Conservation (phyloP, 1,140 invertebrate genomes). For the Heliconius nattereri region DNA sequence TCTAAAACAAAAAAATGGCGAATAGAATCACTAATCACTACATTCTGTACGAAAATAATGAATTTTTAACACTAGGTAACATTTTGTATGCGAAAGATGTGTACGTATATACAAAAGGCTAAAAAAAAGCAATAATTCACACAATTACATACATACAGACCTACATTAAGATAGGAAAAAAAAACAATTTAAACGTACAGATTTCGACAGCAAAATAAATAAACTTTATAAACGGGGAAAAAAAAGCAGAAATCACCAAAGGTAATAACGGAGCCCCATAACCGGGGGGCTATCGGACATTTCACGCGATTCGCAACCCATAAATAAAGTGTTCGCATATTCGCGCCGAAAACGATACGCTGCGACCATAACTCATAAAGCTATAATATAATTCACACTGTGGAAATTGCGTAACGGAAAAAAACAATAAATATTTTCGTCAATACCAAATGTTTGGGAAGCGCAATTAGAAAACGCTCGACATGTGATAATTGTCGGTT, state of each 20-base stretch:
- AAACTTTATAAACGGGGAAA: background rate
- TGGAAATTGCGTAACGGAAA: slow-evolving; percentile 52
- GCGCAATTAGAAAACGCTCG: too few relatives aligned
- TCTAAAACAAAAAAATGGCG: too few relatives aligned
- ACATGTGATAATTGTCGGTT: background rate
- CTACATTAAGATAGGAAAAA: background rate
- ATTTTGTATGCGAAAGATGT: too few relatives aligned
- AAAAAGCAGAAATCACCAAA: background rate
- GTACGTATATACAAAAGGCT: background rate
- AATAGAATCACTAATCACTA: too few relatives aligned
- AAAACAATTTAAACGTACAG: slow-evolving; percentile 3
- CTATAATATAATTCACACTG: slow-evolving; percentile 56
- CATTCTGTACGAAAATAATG: too few relatives aligned
- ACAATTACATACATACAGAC: background rate
- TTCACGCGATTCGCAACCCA: slow-evolving; percentile 21
- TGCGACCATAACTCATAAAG: slow-evolving; percentile 56
- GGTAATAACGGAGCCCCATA: slow-evolving; percentile 3
- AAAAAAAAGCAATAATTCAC: too few relatives aligned
- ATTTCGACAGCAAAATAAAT: background rate
- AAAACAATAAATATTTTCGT: slow-evolving; percentile 45
- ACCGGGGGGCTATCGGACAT: slow-evolving; percentile 6
- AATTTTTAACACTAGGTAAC: too few relatives aligned
- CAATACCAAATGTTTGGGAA: slow-evolving; percentile 50
- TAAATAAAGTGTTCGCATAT: slow-evolving; percentile 47
- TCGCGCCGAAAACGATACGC: slow-evolving; percentile 43